A percentile compares a stretch with the other conserved stretches of the same genome.
These are phyloP conservation scores for Enteromius radiatus DNA, from an alignment of 2,797 vertebrate species.

Conservation along the genomic window DNA sequence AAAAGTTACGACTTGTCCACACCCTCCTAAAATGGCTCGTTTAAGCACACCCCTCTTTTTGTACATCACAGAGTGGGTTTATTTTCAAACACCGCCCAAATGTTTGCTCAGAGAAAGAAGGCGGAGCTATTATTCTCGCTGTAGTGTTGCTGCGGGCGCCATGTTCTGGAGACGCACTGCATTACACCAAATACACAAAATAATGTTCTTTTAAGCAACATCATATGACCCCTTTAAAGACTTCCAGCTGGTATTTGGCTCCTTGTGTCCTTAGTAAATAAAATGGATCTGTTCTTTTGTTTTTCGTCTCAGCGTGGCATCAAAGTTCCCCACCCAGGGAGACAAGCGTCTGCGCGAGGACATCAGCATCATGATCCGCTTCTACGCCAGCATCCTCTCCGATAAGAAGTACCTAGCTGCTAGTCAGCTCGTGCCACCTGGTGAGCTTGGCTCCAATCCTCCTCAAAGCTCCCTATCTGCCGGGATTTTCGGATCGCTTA, in stretches of 20 bases:
- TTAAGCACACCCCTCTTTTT: too few species aligned
- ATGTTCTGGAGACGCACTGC: too few species aligned
- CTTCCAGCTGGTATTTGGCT: background rate
- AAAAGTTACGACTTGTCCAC: too few species aligned
- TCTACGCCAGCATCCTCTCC: constrained; percentile 97
- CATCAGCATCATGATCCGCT: constrained; percentile 93
- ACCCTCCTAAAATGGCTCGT: too few species aligned
- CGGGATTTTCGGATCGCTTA: constrained; percentile 85
- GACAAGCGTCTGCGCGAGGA: constrained; percentile 94
- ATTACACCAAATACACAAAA: too few species aligned
- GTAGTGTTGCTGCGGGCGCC: too few species aligned
- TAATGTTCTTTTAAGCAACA: too few species aligned
- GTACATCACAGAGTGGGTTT: too few species aligned
- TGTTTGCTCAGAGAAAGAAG: too few species aligned
- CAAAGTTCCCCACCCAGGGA: constrained; percentile 93
- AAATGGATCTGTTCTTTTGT: background rate
- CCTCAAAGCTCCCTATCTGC: constrained; percentile 80
- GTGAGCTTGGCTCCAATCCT: constrained; percentile 84
- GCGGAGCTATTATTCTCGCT: too few species aligned
- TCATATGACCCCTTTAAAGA: background rate
- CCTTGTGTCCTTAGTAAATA: background rate
- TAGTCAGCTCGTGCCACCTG: constrained; percentile 91
- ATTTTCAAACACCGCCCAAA: too few species aligned
- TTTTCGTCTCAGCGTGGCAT: constrained; percentile 79
- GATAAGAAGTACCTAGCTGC: constrained; percentile 98